Conservation (phyloP, 2,888 invertebrate species). For the Meganola albula region DNA sequence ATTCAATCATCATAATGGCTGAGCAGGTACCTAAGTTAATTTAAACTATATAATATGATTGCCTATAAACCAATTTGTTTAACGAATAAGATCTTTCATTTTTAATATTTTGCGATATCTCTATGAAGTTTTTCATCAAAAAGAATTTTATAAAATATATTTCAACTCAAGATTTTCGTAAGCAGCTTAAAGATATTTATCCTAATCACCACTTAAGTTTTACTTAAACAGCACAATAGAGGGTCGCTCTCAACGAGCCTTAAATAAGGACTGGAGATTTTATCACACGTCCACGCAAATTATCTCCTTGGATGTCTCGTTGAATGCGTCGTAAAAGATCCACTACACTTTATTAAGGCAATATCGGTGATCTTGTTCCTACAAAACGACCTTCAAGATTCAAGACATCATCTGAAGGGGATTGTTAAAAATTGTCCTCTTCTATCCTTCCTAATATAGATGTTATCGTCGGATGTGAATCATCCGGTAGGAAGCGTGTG, state of each 20-base stretch:
- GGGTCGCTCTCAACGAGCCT: slow-evolving; percentile 28
- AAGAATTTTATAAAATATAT: too few relatives aligned
- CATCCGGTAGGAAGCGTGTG: slow-evolving; percentile 16
- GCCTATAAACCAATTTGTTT: too few relatives aligned
- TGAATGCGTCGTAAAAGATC: slow-evolving; percentile 56
- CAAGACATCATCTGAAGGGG: slow-evolving; percentile 36
- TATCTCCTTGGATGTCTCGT: slow-evolving; percentile 44
- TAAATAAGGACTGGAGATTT: slow-evolving; percentile 50
- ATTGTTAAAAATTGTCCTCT: slow-evolving; percentile 33
- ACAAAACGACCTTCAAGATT: slow-evolving; percentile 45
- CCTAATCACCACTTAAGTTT: slow-evolving; percentile 41
- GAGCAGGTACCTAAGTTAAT: too few relatives aligned
- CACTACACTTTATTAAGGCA: slow-evolving; percentile 57
- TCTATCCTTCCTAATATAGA: slow-evolving; percentile 38
- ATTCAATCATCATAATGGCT: too few relatives aligned
- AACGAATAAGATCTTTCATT: too few relatives aligned
- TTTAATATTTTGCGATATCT: too few relatives aligned
- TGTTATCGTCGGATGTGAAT: slow-evolving; percentile 35
- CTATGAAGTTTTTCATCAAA: too few relatives aligned
- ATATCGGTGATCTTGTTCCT: slow-evolving; percentile 60
- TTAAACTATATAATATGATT: too few relatives aligned
- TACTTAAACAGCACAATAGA: slow-evolving; percentile 49
- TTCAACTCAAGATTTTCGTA: too few relatives aligned
- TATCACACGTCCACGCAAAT: slow-evolving; percentile 60
- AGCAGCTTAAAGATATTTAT: slow-evolving; percentile 24